Evolutionary conservation across 2,797 vertebrate species (phyloP), one percentile per base, ranked within the genome.

Genomic region (Phaenicophaeus curvirostris): DNA sequence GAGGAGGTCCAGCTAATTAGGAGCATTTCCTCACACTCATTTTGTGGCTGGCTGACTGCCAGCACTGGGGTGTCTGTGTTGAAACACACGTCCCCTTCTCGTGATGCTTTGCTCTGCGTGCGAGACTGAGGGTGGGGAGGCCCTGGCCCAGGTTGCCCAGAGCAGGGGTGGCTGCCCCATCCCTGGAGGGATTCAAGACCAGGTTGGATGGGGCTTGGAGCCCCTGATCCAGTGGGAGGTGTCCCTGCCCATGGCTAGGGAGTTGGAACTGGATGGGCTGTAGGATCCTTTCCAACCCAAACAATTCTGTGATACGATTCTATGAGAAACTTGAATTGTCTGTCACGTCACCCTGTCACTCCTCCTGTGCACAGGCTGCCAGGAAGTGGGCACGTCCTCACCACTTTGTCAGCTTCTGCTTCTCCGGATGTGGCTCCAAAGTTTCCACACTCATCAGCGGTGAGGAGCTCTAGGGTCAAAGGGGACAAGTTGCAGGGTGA

Each of bases 321-420:
- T 46, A 20, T 15, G n/a, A 27, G 65, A 67, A 62, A n/a, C 39
- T 16, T 23, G 28, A 30, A 21, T 72, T 27, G 8, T 66, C 48
- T 2, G 3, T 67, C 41, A 2, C 41, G 1, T 63, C 11, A 0
- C 24, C 72, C 39, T 9, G 3, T 17, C 66, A 18, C 50, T 31
- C 19, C 5, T 87, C 42, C 73, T 48, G 20, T 2, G 0, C 25
- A 4, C 2, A 13, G 54, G 14, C 30, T 2, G 1, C 3, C 7
- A 39, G 53, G 50, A 57, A 48, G 4, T 0, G 2, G 54, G n/a
- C 13, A 0, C 25, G 85, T 65, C 48, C 53, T 65, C 3, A 0
- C 44, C 2, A 1, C 8, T 20, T 42, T 59, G 71, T 25, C 67
- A 31, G 37, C 68, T 58, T 37, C 63, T 80, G 55, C 30, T 65